These are phyloP conservation scores for Azorinus chamasolen DNA, from an alignment of 2,888 invertebrate genomes.

Conservation along the genomic window DNA sequence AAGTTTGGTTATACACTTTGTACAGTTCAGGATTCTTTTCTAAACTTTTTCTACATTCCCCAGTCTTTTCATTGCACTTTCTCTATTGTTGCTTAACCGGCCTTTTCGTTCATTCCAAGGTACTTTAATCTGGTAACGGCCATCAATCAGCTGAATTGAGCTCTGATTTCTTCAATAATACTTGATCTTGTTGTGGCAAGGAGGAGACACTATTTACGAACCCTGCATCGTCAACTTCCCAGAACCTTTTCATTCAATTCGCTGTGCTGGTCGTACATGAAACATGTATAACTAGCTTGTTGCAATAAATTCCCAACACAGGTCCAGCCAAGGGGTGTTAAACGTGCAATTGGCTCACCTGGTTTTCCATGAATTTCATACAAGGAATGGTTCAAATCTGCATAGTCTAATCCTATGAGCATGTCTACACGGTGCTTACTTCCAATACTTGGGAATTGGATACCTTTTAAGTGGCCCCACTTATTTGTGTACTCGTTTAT, in stretches of 20 bases:
- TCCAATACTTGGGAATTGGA: conserved; percentile 8
- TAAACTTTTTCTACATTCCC: conserved; percentile 38
- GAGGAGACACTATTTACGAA: neutral
- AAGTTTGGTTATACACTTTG: conserved; percentile 22
- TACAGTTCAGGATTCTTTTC: conserved; percentile 21
- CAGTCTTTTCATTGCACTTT: conserved; percentile 1
- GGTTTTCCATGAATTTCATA: conserved; percentile 30
- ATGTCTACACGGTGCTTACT: conserved; percentile 23
- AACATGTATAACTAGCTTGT: neutral
- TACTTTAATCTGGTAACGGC: conserved; percentile 20
- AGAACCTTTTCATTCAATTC: conserved; percentile 24
- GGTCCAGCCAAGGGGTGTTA: conserved; percentile 55
- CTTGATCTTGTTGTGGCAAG: neutral
- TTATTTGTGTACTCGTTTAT: conserved; percentile 22
- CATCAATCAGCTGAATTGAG: conserved; percentile 1
- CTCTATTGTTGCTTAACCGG: neutral
- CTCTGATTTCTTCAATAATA: conserved; percentile 1
- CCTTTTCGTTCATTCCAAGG: conserved; percentile 23
- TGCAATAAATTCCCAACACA: conserved; percentile 20
- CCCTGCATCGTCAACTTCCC: conserved; percentile 26
- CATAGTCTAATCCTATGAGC: conserved; percentile 41
- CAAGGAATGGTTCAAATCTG: conserved; percentile 34
- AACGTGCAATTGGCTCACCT: conserved; percentile 48
- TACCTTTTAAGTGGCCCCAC: conserved; percentile 24
- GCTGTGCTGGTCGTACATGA: neutral